Conservation (phyloP, 2,113 vertebrate genomes). For the Epinephelus cyanopodus region DNA sequence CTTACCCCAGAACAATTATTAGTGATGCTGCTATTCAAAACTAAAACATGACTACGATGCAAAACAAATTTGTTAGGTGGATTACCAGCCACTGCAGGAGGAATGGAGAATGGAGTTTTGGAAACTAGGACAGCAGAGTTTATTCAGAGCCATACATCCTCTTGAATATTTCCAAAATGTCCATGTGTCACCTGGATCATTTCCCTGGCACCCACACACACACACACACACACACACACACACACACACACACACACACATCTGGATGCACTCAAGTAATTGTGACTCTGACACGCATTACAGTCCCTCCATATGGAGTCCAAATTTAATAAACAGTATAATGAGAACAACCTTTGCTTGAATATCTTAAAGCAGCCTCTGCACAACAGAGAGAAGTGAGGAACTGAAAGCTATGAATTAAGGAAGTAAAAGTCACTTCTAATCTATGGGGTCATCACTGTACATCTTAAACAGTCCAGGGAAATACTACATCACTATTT, state of each 20-base stretch:
- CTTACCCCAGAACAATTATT: not conserved
- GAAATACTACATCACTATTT: not conserved
- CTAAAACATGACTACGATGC: not conserved
- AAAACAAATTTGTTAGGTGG: not conserved
- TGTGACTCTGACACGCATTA: slow-evolving; percentile 22
- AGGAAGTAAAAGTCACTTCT: not conserved
- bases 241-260: slow-evolving; percentile 32
- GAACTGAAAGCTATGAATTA: not conserved
- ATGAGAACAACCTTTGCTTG: not conserved
- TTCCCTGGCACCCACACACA: slow-evolving; percentile 27
- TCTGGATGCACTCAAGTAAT: slow-evolving; percentile 59
- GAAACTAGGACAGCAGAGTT: not conserved
- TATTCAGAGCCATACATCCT: slow-evolving; percentile 35
- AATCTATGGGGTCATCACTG: not conserved
- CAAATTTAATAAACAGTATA: slow-evolving; percentile 29
- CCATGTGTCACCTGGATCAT: slow-evolving; percentile 73
- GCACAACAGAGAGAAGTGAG: not conserved
- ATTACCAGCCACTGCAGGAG: not conserved
- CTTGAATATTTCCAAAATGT: slow-evolving; percentile 31
- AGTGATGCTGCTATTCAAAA: not conserved
- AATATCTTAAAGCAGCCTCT: not conserved
- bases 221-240: not conserved
- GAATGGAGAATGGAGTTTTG: not conserved
- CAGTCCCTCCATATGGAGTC: slow-evolving; percentile 16
- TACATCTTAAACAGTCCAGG: not conserved